These are phyloP conservation scores for Latrodectus elegans DNA, from an alignment of 2,888 invertebrate species.

Conservation along the genomic window DNA sequence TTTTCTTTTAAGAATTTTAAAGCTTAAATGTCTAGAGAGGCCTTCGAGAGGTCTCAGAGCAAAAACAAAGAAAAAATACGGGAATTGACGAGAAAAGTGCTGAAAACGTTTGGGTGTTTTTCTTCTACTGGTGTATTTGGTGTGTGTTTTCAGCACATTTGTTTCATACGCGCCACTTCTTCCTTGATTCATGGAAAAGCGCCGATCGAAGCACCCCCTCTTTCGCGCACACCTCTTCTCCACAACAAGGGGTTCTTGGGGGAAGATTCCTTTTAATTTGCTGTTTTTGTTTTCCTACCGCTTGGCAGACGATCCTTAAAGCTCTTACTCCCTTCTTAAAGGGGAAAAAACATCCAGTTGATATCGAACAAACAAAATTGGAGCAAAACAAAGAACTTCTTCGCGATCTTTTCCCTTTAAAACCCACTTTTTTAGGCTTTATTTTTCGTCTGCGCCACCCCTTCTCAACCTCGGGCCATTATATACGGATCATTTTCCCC, in stretches of 20 bases:
- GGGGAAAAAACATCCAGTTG: slow-evolving; percentile 9
- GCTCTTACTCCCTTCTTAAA: slow-evolving; percentile 27
- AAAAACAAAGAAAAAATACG: background rate
- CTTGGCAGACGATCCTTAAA: slow-evolving; percentile 21
- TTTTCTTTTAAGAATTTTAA: slow-evolving; percentile 47
- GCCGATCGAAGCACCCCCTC: background rate
- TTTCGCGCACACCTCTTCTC: slow-evolving; percentile 1
- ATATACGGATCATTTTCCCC: slow-evolving; percentile 67
- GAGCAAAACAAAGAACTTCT: slow-evolving; percentile 33
- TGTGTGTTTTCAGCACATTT: slow-evolving; percentile 49
- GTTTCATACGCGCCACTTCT: slow-evolving; percentile 31
- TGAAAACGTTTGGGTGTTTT: slow-evolving; percentile 10
- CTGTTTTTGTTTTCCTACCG: slow-evolving; percentile 31
- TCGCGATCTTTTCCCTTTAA: slow-evolving; percentile 36
- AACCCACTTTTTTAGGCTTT: slow-evolving; percentile 32
- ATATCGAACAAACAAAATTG: slow-evolving; percentile 23
- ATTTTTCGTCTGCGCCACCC: slow-evolving; percentile 22
- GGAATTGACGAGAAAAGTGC: slow-evolving; percentile 28
- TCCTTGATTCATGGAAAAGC: slow-evolving; percentile 37
- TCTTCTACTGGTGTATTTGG: background rate
- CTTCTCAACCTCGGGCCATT: slow-evolving; percentile 43
- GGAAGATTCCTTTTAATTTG: slow-evolving; percentile 45
- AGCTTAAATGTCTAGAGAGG: slow-evolving; percentile 30
- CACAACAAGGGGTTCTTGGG: slow-evolving; percentile 11
- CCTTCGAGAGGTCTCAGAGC: background rate